Evolutionary conservation across 2,113 vertebrate species (phyloP).

Genomic region (Callionymus lyra): DNA sequence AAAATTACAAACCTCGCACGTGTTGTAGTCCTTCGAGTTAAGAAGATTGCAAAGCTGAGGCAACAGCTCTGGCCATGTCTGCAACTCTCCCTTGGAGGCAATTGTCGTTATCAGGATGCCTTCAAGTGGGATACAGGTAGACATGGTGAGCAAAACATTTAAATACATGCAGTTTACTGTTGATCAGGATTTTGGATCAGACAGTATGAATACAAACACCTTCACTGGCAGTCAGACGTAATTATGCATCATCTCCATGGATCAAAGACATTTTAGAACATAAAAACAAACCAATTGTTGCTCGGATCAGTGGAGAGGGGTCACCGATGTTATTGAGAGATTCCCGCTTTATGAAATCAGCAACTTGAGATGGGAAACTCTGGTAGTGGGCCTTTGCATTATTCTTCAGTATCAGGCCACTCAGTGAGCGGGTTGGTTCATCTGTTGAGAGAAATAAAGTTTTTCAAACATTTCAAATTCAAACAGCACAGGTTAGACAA

Average conservation of each 20-base stretch:
- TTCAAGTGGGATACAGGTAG: constrained; percentile 27
- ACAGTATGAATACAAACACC: constrained; percentile 58
- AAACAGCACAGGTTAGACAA: too few species aligned
- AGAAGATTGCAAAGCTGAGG: constrained; percentile 92
- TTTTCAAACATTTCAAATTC: too few species aligned
- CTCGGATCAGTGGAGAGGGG: constrained; percentile 84
- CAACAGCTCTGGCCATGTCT: constrained; percentile 89
- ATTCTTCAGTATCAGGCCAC: constrained; percentile 91
- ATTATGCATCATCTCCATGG: constrained; percentile 49
- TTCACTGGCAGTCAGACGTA: constrained; percentile 32
- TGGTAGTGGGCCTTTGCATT: constrained; percentile 95
- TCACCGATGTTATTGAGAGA: constrained; percentile 92
- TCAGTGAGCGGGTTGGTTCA: constrained; percentile 87
- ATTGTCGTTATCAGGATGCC: constrained; percentile 94
- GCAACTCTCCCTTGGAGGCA: constrained; percentile 88
- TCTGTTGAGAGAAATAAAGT: constrained; percentile 55
- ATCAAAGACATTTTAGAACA: background rate
- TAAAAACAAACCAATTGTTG: constrained; percentile 75
- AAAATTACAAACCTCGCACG: constrained; percentile 78
- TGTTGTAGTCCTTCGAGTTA: constrained; percentile 94
- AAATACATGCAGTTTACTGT: background rate
- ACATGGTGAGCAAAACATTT: background rate
- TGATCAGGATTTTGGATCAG: constrained; percentile 40
- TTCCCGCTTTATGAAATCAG: constrained; percentile 90
- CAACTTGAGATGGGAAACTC: constrained; percentile 82